phyloP scores from a whole-genome alignment of 2,888 invertebrate genomes.

The Philereme transversata region DNA sequence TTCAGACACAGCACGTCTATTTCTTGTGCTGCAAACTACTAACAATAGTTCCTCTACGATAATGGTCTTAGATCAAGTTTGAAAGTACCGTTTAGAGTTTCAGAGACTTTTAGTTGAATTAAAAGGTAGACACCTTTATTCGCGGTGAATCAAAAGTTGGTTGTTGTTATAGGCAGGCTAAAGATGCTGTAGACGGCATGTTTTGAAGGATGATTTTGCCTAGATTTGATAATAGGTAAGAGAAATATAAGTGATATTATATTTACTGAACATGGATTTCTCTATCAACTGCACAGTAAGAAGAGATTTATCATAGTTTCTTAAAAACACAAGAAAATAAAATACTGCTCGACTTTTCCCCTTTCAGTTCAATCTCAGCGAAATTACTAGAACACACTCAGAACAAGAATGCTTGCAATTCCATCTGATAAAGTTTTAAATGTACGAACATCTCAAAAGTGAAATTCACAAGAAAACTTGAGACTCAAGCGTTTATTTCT shows the following conservation, averaged over 20 bases:
- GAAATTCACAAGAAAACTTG: neutral
- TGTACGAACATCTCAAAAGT: neutral
- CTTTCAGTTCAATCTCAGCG: too few species aligned
- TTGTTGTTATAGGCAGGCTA: too few species aligned
- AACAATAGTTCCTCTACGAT: constrained; percentile 69
- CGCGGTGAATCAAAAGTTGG: neutral
- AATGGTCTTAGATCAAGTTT: constrained; percentile 72
- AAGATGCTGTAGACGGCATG: too few species aligned
- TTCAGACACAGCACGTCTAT: constrained; percentile 74
- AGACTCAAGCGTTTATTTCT: constrained; percentile 1
- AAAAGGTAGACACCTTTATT: neutral
- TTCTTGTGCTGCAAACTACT: constrained; percentile 57
- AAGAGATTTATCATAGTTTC: too few species aligned
- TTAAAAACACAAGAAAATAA: too few species aligned
- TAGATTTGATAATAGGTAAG: too few species aligned
- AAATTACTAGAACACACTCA: neutral
- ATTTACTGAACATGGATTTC: too few species aligned
- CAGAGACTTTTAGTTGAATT: constrained; percentile 33
- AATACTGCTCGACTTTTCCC: too few species aligned
- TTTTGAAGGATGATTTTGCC: too few species aligned
- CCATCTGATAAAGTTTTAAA: neutral
- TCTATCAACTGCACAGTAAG: too few species aligned
- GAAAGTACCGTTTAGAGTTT: constrained; percentile 51
- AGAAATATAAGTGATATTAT: too few species aligned
- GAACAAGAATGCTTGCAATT: too few species aligned